Evolutionary conservation across 2,113 vertebrate genomes (phyloP), one percentile per base, ranked within the genome.

Genomic region (Crocuta crocuta): DNA sequence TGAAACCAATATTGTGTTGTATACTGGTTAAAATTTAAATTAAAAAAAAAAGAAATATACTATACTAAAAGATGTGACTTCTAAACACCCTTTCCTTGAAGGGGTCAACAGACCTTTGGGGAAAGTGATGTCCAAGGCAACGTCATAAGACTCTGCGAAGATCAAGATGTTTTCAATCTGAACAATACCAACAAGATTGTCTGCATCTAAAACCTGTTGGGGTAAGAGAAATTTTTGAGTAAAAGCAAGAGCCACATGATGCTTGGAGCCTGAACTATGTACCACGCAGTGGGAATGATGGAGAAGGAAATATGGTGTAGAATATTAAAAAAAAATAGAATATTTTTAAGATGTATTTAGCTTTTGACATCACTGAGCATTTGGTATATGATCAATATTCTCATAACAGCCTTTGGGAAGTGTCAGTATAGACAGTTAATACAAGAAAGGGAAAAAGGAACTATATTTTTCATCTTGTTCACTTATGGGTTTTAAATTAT

Each of bases 101-200:
- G 94, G 73, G 31, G 45, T 17, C 3, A 11, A 96, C 98, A 96
- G 97, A 99, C 99, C 99, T 99, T 99, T 99, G 50, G 99, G 98
- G 92, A 99, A 99, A 93, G 86, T 98, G 88, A 99, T 99, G 93
- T 98, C 99, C 98, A 99, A 88, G 50, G 98, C 95, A 7, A 99
- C 96, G 39, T 99, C 99, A 6, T 99, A 99, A 4, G 99, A 99
- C 78, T 99, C 99, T 0, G 99, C 99, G 33, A 98, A 66, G 82
- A 99, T 33, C 13, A 98, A 81, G 63, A 99, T 99, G 93, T 98
- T 99, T 98, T 99, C 99, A 9, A 98, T 98, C n/a, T 99, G 99
- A 83, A 99, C 98, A 7, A 99, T 71, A 10, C 99, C 99, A 55
- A 99, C 84, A 45, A 99, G 93, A 31, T 99, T 99, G 21, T 99